phyloP scores from a whole-genome alignment of 2,113 vertebrate genomes.

The Apeltes quadracus region DNA sequence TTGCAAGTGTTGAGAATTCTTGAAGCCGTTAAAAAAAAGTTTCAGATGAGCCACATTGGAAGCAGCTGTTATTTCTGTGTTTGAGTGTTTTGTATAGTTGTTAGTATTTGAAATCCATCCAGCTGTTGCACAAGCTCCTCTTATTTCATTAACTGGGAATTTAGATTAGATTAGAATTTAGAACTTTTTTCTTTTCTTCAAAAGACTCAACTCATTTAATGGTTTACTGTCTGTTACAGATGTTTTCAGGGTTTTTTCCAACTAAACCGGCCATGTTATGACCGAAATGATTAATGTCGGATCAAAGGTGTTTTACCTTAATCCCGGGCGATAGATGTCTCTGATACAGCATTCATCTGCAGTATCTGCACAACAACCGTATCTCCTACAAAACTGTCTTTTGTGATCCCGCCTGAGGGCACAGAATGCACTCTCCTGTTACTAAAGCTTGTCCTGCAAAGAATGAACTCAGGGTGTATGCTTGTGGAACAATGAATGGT shows the following conservation, averaged over 20 bases:
- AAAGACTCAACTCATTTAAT: neutral
- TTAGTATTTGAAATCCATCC: conserved; percentile 4
- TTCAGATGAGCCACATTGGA: neutral
- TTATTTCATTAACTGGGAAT: conserved; percentile 18
- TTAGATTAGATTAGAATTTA: no score
- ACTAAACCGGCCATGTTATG: neutral
- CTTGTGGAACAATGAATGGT: neutral
- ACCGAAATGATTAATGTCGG: neutral
- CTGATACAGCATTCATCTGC: conserved; percentile 18
- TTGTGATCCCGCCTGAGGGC: conserved; percentile 9
- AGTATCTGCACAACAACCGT: conserved; percentile 23
- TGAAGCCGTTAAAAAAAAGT: conserved; percentile 11
- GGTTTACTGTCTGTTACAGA: neutral
- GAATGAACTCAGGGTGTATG: conserved; percentile 66
- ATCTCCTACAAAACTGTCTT: conserved; percentile 34
- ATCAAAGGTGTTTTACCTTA: conserved; percentile 18
- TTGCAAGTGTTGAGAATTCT: conserved; percentile 12
- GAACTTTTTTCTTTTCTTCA: neutral
- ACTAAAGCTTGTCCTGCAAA: conserved; percentile 23
- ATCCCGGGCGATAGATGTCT: neutral
- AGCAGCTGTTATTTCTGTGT: conserved; percentile 15
- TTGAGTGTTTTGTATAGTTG: conserved; percentile 16
- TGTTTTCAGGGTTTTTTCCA: neutral
- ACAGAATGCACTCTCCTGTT: conserved; percentile 20
- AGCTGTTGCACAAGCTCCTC: conserved; percentile 21